Percentiles rank a stretch among this genome's conserved stretches.
These are phyloP conservation scores for Sesamia nonagrioides DNA, from an alignment of 1,140 invertebrate genomes.

Conservation along the genomic window DNA sequence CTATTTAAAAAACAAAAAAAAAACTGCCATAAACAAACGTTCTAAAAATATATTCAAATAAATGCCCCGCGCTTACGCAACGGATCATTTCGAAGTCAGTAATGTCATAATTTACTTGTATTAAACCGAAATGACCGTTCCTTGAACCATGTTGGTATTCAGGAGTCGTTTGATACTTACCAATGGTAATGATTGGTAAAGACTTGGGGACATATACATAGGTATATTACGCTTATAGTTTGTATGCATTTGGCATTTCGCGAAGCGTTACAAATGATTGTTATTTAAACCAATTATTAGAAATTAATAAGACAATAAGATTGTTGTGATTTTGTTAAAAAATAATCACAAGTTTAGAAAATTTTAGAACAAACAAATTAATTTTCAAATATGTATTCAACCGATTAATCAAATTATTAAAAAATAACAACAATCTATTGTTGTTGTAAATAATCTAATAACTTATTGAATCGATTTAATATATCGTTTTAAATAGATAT, in stretches of 20 bases:
- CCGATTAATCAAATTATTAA: too few relatives aligned
- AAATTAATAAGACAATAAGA: too few relatives aligned
- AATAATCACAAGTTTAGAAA: too few relatives aligned
- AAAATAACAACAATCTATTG: too few relatives aligned
- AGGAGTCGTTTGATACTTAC: constrained; percentile 49
- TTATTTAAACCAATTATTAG: too few relatives aligned
- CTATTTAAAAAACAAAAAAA: not conserved
- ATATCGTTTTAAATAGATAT: too few relatives aligned
- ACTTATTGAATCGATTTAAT: too few relatives aligned
- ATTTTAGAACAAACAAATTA: too few relatives aligned
- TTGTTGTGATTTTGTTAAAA: too few relatives aligned
- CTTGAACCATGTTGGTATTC: constrained; percentile 68
- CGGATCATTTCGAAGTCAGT: constrained; percentile 58
- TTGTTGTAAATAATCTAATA: too few relatives aligned
- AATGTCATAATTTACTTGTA: constrained; percentile 69
- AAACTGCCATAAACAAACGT: not conserved
- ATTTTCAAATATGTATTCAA: too few relatives aligned
- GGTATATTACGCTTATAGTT: not conserved
- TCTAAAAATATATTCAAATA: constrained; percentile 23
- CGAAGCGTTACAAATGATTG: too few relatives aligned
- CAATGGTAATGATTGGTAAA: constrained; percentile 54
- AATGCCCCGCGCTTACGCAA: constrained; percentile 52
- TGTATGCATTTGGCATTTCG: constrained; percentile 2
- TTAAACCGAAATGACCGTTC: constrained; percentile 73
- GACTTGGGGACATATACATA: constrained; percentile 28